Evolutionary conservation across 2,888 invertebrate genomes (phyloP), one percentile per base, ranked within the genome.

Genomic region (Lingula anatina): DNA sequence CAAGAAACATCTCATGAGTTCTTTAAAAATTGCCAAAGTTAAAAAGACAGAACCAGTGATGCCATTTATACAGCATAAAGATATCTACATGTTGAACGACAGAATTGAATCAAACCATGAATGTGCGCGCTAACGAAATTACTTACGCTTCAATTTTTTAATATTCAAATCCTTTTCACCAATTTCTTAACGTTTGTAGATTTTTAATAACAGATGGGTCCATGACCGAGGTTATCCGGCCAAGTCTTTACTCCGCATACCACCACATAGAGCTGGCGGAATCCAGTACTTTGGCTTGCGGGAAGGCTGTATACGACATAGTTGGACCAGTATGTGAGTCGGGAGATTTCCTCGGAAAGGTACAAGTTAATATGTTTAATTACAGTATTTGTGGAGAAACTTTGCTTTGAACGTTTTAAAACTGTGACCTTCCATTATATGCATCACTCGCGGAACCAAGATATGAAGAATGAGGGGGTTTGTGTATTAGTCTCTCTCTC

Each of bases 301-400:
- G 27, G n/a, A 40, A 44, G n/a, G 37, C 36, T 4, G 28, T 57
- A 4, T 73, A 58, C 50, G 70, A 77, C 37, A 62, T 78, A 3
- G 78, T 78, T 1, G 78, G 78, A 4, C 78, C 77, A 1, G 71
- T 78, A 2, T 78, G 78, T 59, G 78, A 78, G 54, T 66, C 72
- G 44, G 68, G 67, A 2, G 78, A 78, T 53, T 76, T 77, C 51
- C 57, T 78, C 20, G 77, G 71, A 35, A 67, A 71, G 59, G 64
- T 65, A 48, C n/a, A n/a, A n/a, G n/a, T n/a, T n/a, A n/a, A n/a
- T n/a, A n/a, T n/a, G n/a, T n/a, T n/a, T n/a, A n/a, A n/a, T n/a
- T n/a, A n/a, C n/a, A n/a, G n/a, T n/a, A n/a, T n/a, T n/a, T n/a
- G n/a, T n/a, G n/a, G n/a, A n/a, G n/a, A n/a, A n/a, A n/a, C n/a